These are phyloP conservation scores for Rhamnusium bicolor DNA, from an alignment of 2,888 invertebrate species.

Conservation along the genomic window DNA sequence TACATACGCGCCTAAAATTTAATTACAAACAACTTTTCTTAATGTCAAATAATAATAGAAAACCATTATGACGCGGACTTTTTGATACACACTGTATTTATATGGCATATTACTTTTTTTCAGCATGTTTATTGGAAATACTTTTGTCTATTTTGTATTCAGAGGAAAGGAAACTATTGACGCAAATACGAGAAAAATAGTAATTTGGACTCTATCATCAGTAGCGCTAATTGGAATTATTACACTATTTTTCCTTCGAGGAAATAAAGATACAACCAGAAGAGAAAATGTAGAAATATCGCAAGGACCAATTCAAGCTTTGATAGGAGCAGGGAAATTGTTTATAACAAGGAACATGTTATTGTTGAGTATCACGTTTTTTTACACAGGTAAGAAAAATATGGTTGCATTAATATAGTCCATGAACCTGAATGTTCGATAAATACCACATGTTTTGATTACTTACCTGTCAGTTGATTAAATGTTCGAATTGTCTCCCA, in stretches of 20 bases:
- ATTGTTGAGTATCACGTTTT: conserved; percentile 86
- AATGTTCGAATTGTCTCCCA: too few species aligned
- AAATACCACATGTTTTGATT: too few species aligned
- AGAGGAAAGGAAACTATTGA: conserved; percentile 85
- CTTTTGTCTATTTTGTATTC: conserved; percentile 95
- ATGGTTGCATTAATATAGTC: too few species aligned
- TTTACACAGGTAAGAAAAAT: conserved; percentile 85
- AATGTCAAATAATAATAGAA: too few species aligned
- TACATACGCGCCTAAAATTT: too few species aligned
- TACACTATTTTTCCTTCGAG: conserved; percentile 77
- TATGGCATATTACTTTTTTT: conserved; percentile 63
- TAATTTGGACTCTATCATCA: conserved; percentile 86
- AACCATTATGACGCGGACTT: too few species aligned
- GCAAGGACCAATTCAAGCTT: conserved; percentile 78
- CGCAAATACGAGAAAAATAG: conserved; percentile 79
- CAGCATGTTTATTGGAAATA: conserved; percentile 95
- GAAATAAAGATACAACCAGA: conserved; percentile 57
- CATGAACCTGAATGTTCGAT: too few species aligned
- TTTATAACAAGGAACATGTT: conserved; percentile 90
- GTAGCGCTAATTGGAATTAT: conserved; percentile 82
- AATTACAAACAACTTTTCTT: too few species aligned
- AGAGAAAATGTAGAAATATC: conserved; percentile 64
- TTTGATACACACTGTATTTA: too few species aligned
- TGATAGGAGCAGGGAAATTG: conserved; percentile 83
- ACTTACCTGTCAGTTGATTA: too few species aligned